Evolutionary conservation across 2,888 invertebrate species (phyloP).

Genomic region (Apocheima hispidaria): DNA sequence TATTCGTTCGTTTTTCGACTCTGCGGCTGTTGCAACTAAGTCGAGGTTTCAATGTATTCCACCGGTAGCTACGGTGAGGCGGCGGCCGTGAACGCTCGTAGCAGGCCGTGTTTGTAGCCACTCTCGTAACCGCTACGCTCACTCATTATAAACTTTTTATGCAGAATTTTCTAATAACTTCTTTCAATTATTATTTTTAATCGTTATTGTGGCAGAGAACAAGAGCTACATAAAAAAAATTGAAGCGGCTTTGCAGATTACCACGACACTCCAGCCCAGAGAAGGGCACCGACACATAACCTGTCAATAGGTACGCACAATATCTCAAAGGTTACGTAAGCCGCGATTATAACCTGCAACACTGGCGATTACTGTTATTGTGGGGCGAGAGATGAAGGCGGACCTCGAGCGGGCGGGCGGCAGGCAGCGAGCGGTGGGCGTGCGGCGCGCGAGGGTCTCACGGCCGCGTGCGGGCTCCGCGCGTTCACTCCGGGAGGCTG

Average conservation of each 20-base stretch:
- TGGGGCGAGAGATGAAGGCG: constrained; percentile 54
- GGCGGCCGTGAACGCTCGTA: constrained; percentile 46
- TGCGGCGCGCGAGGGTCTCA: constrained; percentile 64
- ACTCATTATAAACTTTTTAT: constrained; percentile 31
- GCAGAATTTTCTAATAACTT: neutral
- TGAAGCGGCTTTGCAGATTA: constrained; percentile 1
- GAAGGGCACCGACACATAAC: constrained; percentile 65
- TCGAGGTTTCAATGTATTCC: constrained; percentile 48
- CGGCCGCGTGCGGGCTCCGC: constrained; percentile 65
- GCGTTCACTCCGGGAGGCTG: constrained; percentile 70
- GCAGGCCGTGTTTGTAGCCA: constrained; percentile 61
- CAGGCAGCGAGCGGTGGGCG: constrained; percentile 60
- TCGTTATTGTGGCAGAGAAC: constrained; percentile 15
- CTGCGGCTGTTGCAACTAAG: constrained; percentile 47
- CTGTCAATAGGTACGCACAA: constrained; percentile 70
- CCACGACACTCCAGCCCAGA: constrained; percentile 34
- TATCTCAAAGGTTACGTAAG: constrained; percentile 75
- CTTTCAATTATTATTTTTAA: constrained; percentile 6
- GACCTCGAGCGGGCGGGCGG: constrained; percentile 56
- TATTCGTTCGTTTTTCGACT: constrained; percentile 49
- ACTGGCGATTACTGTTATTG: constrained; percentile 63
- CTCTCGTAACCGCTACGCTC: constrained; percentile 46
- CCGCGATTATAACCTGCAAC: constrained; percentile 71
- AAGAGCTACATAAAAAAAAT: constrained; percentile 18
- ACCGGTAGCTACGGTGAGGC: constrained; percentile 49